Conservation (phyloP, 2,113 vertebrate genomes). For the Sturnira hondurensis region DNA sequence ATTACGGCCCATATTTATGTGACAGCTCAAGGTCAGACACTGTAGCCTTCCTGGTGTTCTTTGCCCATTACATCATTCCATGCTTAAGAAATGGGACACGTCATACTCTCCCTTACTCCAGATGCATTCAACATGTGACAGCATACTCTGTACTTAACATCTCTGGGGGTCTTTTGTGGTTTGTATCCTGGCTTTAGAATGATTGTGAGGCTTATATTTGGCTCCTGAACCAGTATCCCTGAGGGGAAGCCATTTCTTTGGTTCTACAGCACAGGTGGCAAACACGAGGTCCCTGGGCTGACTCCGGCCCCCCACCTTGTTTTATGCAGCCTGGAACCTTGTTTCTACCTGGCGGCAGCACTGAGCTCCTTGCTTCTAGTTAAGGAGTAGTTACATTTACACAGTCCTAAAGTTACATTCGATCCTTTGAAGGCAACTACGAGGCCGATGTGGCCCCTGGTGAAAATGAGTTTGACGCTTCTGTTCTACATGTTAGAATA, state of each 20-base stretch:
- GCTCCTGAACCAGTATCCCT: background rate
- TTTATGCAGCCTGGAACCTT: too few relatives aligned
- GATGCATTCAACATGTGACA: background rate
- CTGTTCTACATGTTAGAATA: background rate
- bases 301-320: too few relatives aligned
- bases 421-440: too few relatives aligned
- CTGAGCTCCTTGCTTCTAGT: too few relatives aligned
- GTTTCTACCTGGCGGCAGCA: too few relatives aligned
- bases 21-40: background rate
- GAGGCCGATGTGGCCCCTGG: too few relatives aligned
- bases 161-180: background rate
- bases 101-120: background rate
- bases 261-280: background rate
- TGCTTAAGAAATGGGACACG: background rate
- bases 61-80: background rate
- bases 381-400: too few relatives aligned
- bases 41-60: background rate
- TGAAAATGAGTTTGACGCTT: too few relatives aligned
- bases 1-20: background rate
- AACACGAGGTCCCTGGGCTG: too few relatives aligned
- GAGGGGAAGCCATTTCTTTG: background rate
- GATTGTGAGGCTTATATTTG: conserved; percentile 16
- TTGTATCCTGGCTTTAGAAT: background rate
- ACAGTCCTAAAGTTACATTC: too few relatives aligned
- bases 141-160: background rate